Conservation (phyloP, 2,797 vertebrate genomes). For the Rhinatrema bivittatum region DNA sequence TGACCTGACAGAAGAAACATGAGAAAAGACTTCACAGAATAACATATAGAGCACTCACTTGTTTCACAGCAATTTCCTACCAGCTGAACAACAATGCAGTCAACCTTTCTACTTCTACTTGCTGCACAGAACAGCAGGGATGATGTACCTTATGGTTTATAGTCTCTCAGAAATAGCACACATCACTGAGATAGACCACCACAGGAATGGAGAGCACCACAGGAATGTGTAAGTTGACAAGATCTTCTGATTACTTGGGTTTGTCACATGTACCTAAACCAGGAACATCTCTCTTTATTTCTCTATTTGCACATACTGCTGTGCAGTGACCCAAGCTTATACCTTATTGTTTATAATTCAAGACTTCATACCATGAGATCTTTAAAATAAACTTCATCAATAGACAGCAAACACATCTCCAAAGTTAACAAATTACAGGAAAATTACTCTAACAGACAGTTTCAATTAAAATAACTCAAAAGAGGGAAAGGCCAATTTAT, state of each 20-base stretch:
- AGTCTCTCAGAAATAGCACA: constrained; percentile 48
- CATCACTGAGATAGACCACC: constrained; percentile 31
- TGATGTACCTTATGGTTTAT: constrained; percentile 39
- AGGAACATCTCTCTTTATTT: constrained; percentile 10
- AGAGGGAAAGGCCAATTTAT: too few relatives aligned
- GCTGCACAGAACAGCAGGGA: constrained; percentile 40
- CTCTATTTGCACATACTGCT: background rate
- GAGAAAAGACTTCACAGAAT: constrained; percentile 13
- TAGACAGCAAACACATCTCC: too few relatives aligned
- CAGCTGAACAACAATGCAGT: constrained; percentile 32
- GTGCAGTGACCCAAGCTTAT: background rate
- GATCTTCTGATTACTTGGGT: constrained; percentile 16
- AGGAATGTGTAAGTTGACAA: constrained; percentile 16
- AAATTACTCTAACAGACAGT: too few relatives aligned
- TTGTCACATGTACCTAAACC: constrained; percentile 19
- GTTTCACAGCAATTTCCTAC: constrained; percentile 47
- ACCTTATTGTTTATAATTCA: constrained; percentile 5
- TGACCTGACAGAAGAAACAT: too few relatives aligned
- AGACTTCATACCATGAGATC: too few relatives aligned
- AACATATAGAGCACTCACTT: constrained; percentile 22
- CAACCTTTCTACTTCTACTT: constrained; percentile 31
- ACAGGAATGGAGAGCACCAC: constrained; percentile 20
- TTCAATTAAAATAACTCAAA: too few relatives aligned
- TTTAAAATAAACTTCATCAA: too few relatives aligned
- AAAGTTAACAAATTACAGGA: too few relatives aligned